Base-by-base conservation (phyloP, 1,140 invertebrate species). In the Nasonia giraulti region DNA sequence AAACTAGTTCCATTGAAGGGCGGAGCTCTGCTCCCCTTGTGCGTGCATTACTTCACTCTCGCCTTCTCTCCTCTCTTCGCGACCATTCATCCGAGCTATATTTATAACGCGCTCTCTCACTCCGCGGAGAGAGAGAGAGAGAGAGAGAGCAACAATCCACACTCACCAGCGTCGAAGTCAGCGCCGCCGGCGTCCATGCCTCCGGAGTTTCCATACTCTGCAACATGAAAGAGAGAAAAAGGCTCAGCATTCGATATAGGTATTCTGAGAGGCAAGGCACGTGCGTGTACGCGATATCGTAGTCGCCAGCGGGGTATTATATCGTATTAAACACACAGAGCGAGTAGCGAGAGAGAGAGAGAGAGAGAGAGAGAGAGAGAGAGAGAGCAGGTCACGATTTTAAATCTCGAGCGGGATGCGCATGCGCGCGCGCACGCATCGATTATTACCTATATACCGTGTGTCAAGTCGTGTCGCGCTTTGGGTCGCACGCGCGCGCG, bases 91-190 rank as follows among this genome's bases (percentile, higher is more conserved):
- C 4, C 55, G 17, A n/a, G 17, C 55, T 62, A 62, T 62, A 62
- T 62, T 62, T 62, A 62, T 62, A 62, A 62, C 66, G 62, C 6
- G 3, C 5, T 31, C 17, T 31, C 17, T 27, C 27, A 1, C 27
- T 27, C 27, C 7, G 31, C 20, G 12, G 50, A 17, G 44, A 7
- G 77, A 33, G n/a, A 44, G 27, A 27, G 27, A 27, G 27, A 27
- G 27, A 27, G 27, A 27, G 8, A 62, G n/a, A n/a, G n/a, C n/a
- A n/a, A n/a, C n/a, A n/a, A 20, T 79, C 33, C 20, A 1, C 27
- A 90, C 92, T 93, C 86, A 93, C 93, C 92, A 78, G 92, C 92
- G 86, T 93, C 93, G 86, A 93, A 93, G 85, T 93, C 92, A 62
- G 92, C 89, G 78, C 92, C 92, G 82, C 90, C 90, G 87, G 92